Conservation (phyloP, 2,888 invertebrate genomes). For the Teinopalpus imperialis region DNA sequence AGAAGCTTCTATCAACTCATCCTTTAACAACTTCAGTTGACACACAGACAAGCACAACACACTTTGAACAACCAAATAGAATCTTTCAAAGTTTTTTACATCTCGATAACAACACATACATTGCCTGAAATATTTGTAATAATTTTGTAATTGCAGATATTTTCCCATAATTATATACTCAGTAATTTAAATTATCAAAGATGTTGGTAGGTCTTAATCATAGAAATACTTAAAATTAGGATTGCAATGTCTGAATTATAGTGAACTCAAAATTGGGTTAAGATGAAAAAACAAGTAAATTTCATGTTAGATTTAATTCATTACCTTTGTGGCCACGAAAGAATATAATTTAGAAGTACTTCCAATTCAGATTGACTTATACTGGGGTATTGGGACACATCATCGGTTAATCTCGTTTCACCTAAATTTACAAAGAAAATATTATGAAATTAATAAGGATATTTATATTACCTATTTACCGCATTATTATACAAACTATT, state of each 20-base stretch:
- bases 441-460: slow-evolving; percentile 21
- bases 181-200: too few species aligned
- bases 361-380: slow-evolving; percentile 91
- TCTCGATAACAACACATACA: slow-evolving; percentile 98
- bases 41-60: slow-evolving; percentile 92
- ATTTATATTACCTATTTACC: slow-evolving; percentile 8
- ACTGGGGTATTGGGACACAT: slow-evolving; percentile 88
- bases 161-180: too few species aligned
- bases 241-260: neutral
- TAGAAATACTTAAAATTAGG: neutral
- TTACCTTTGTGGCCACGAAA: slow-evolving; percentile 95
- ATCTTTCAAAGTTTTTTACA: slow-evolving; percentile 94
- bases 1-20: slow-evolving; percentile 74
- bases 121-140: slow-evolving; percentile 82
- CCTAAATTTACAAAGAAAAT: slow-evolving; percentile 83
- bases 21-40: slow-evolving; percentile 88
- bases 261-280: neutral
- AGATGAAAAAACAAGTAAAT: neutral
- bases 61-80: slow-evolving; percentile 94
- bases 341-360: slow-evolving; percentile 91
- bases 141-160: neutral
- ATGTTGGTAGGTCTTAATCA: too few species aligned
- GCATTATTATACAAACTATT: neutral
- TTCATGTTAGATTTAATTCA: slow-evolving; percentile 5
- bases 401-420: slow-evolving; percentile 89